Evolutionary conservation across 1,140 invertebrate species (phyloP).

Genomic region (Cydia strobilella): DNA sequence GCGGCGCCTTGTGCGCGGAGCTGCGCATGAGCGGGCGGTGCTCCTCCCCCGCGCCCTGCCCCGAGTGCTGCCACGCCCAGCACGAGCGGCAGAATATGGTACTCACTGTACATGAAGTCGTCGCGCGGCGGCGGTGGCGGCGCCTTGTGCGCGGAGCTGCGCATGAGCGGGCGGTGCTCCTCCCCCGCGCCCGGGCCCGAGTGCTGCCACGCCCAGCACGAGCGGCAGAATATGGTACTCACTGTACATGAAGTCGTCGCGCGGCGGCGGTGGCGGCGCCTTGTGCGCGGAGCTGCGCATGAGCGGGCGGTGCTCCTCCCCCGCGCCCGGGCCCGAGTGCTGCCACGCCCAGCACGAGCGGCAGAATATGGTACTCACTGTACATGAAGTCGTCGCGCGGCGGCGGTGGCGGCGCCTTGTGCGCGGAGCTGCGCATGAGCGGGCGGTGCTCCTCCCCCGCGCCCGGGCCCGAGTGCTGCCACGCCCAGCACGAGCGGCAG

Average conservation of each 20-base stretch:
- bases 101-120: conserved; percentile 21
- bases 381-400: no score
- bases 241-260: conserved; percentile 14
- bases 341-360: conserved; percentile 95
- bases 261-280: no score
- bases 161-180: conserved; percentile 91
- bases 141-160: conserved; percentile 84
- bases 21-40: conserved; percentile 93
- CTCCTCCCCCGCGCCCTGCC: conserved; percentile 78
- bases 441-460: no score
- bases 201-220: conserved; percentile 96
- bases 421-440: no score
- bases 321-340: no score
- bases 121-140: no score
- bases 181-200: no score
- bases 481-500: no score
- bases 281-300: conserved; percentile 87
- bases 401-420: no score
- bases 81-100: conserved; percentile 84
- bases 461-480: no score
- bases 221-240: conserved; percentile 15
- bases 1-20: conserved; percentile 81
- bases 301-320: conserved; percentile 89
- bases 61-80: conserved; percentile 95
- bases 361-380: no score